A percentile compares a stretch with the other conserved stretches of the same genome.
Conservation (phyloP, 2,888 invertebrate genomes). For the Lordiphosa andalusiaca region DNA sequence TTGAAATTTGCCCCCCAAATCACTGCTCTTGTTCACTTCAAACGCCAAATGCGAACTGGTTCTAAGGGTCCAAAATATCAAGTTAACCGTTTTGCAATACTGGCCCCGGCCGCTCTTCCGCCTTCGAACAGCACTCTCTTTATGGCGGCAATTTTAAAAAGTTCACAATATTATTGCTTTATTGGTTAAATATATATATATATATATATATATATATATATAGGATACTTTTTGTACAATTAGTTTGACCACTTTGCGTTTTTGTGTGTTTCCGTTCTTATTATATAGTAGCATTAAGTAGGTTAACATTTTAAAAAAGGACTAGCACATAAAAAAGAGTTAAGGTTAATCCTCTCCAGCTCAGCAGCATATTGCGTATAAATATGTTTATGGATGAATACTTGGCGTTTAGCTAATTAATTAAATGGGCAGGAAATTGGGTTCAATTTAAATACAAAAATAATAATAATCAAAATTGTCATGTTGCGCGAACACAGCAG, state of each 20-base stretch:
- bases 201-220: slow-evolving; percentile 40
- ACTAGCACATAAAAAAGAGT: slow-evolving; percentile 59
- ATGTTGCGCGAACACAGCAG: neutral
- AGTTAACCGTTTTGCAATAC: too few species aligned
- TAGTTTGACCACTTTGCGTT: slow-evolving; percentile 57
- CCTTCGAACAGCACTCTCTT: neutral
- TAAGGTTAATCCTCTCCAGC: slow-evolving; percentile 52
- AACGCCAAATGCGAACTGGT: too few species aligned
- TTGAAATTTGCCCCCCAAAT: too few species aligned
- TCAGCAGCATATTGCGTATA: slow-evolving; percentile 62
- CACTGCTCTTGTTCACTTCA: too few species aligned
- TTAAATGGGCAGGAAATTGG: slow-evolving; percentile 20
- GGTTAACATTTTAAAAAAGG: slow-evolving; percentile 54
- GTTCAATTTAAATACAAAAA: neutral
- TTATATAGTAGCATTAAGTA: slow-evolving; percentile 37
- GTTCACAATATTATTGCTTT: slow-evolving; percentile 2
- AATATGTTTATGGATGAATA: slow-evolving; percentile 52
- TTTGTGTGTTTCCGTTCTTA: slow-evolving; percentile 36
- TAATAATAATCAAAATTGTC: slow-evolving; percentile 1
- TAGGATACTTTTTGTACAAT: slow-evolving; percentile 50
- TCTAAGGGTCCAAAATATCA: too few species aligned
- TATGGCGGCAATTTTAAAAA: neutral
- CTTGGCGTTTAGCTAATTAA: slow-evolving; percentile 55
- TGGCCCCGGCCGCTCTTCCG: too few species aligned
- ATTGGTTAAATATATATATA: slow-evolving; percentile 23